A percentile compares a stretch with the other conserved stretches of the same genome.
phyloP scores from a whole-genome alignment of 2,797 vertebrate genomes.

The Neoniphon sammara region DNA sequence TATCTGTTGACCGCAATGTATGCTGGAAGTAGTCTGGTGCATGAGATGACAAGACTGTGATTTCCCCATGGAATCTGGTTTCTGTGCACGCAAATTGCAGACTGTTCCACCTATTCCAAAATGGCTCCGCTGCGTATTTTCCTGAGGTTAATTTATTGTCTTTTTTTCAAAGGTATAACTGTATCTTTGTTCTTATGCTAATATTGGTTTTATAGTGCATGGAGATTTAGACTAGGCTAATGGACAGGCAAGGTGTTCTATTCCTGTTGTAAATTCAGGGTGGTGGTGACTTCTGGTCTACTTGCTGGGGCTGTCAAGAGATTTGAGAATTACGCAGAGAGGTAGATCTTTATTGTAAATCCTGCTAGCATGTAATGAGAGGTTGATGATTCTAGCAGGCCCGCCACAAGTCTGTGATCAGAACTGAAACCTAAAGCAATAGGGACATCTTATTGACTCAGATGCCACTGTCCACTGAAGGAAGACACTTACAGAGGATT shows the following conservation, averaged over 20 bases:
- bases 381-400: conserved; percentile 68
- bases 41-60: conserved; percentile 11
- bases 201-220: conserved; percentile 40
- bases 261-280: conserved; percentile 54
- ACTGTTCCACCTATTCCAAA: neutral
- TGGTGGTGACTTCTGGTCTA: conserved; percentile 35
- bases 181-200: conserved; percentile 15
- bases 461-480: conserved; percentile 10
- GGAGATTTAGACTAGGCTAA: conserved; percentile 24
- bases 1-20: conserved; percentile 30
- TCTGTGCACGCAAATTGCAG: conserved; percentile 13
- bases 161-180: conserved; percentile 18
- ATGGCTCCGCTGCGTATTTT: conserved; percentile 1
- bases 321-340: conserved; percentile 39
- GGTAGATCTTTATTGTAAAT: conserved; percentile 49
- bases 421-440: conserved; percentile 15
- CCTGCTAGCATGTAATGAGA: conserved; percentile 59
- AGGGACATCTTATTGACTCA: conserved; percentile 24
- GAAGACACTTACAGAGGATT: neutral
- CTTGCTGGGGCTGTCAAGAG: conserved; percentile 35
- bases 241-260: conserved; percentile 58
- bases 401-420: conserved; percentile 29
- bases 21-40: conserved; percentile 17
- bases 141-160: conserved; percentile 20
- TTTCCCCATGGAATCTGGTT: conserved; percentile 25